These are phyloP conservation scores for Lophotis ruficrista DNA, from an alignment of 2,113 vertebrate species.

Conservation along the genomic window DNA sequence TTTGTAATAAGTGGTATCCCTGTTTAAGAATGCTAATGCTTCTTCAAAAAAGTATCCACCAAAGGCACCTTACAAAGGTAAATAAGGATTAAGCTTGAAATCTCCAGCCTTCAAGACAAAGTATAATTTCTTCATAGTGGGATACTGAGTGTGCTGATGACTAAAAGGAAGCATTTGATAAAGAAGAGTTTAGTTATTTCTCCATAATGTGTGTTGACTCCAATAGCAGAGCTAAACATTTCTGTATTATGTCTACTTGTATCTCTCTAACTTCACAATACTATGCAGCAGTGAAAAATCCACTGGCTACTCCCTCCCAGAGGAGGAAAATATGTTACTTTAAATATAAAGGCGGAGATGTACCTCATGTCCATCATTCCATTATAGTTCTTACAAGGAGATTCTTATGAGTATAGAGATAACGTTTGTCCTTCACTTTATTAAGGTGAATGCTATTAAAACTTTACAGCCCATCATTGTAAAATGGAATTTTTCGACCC, in stretches of 20 bases:
- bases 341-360: not conserved
- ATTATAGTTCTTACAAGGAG: not conserved
- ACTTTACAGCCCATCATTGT: not conserved
- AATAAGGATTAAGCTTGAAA: not conserved
- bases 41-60: not conserved
- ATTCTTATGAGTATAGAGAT: not conserved
- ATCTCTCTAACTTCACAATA: not conserved
- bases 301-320: not conserved
- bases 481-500: not conserved
- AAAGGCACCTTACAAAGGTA: not conserved
- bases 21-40: not conserved
- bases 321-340: not conserved
- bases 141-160: not conserved
- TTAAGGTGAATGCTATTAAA: not conserved
- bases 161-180: not conserved
- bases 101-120: not conserved
- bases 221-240: not conserved
- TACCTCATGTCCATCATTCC: not conserved
- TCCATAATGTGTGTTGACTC: not conserved
- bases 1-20: not conserved
- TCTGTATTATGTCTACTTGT: fast-evolving
- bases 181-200: not conserved
- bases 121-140: not conserved
- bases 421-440: not conserved
- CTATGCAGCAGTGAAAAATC: not conserved